Conservation (phyloP, 2,797 vertebrate species). For the Delichon dasypus region DNA sequence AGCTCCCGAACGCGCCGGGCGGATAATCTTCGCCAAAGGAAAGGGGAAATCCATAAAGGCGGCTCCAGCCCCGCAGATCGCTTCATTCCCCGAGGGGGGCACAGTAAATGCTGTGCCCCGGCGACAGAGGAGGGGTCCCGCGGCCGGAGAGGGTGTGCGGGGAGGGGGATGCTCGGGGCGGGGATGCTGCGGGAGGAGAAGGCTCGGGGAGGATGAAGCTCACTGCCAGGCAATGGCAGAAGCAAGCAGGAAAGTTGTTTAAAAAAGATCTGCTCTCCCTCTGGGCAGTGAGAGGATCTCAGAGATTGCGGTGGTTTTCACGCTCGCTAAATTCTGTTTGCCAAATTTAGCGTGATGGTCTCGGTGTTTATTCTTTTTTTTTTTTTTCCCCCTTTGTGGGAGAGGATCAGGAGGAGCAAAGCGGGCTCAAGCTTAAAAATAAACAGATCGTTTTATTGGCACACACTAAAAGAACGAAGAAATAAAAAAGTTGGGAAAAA, state of each 20-base stretch:
- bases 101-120: not conserved
- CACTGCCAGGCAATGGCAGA: accelerated
- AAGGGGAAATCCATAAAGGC: slow-evolving; percentile 70
- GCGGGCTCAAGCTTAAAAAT: too few species aligned
- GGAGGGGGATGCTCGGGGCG: not conserved
- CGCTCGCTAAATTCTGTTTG: too few species aligned
- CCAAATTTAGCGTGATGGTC: too few species aligned
- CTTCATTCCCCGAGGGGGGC: not conserved
- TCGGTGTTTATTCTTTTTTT: too few species aligned
- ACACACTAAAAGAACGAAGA: too few species aligned
- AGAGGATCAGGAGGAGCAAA: too few species aligned
- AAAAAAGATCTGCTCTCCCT: not conserved
- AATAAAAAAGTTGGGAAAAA: too few species aligned
- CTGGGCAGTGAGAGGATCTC: not conserved
- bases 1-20: slow-evolving; percentile 44
- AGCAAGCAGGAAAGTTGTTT: accelerated
- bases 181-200: not conserved
- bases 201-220: not conserved
- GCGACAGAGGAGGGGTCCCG: not conserved
- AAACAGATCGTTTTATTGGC: too few species aligned
- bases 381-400: too few species aligned
- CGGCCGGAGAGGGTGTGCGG: not conserved
- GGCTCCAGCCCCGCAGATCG: slow-evolving; percentile 1
- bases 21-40: slow-evolving; percentile 63
- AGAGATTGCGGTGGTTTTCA: too few species aligned